Evolutionary conservation across 2,888 invertebrate genomes (phyloP).

Genomic region (Myopa testacea): DNA sequence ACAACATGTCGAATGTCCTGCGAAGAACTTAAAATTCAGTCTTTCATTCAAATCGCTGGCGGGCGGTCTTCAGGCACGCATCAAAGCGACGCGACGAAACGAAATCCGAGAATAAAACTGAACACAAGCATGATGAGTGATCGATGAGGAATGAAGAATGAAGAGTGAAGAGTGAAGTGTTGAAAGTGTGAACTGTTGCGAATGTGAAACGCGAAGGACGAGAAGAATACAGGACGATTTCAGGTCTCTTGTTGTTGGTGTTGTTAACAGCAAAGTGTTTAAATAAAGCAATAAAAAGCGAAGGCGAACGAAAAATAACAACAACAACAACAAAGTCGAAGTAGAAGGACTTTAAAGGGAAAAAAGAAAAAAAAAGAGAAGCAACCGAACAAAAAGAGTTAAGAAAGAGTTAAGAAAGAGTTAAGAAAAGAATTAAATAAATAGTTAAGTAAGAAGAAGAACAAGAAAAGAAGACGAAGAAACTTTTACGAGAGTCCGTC

Average conservation of each 20-base stretch:
- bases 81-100: not conserved
- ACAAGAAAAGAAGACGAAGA: not conserved
- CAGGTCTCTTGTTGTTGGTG: not conserved
- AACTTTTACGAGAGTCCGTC: not conserved
- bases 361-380: not conserved
- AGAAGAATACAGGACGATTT: not conserved
- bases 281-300: not conserved
- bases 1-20: constrained; percentile 42
- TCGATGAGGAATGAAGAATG: not conserved
- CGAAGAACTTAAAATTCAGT: constrained; percentile 54
- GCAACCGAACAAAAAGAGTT: not conserved
- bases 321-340: not conserved
- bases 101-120: not conserved
- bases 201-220: no score
- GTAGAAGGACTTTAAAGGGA: not conserved
- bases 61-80: constrained; percentile 53
- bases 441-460: not conserved
- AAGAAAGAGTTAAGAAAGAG: not conserved
- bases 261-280: not conserved
- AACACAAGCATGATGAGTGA: not conserved
- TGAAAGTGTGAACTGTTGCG: no score
- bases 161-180: no score
- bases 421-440: not conserved
- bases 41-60: constrained; percentile 60
- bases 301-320: not conserved